Evolutionary conservation across 2,797 vertebrate species (phyloP), one percentile per base, ranked within the genome.

Genomic region (Bovichtus variegatus): DNA sequence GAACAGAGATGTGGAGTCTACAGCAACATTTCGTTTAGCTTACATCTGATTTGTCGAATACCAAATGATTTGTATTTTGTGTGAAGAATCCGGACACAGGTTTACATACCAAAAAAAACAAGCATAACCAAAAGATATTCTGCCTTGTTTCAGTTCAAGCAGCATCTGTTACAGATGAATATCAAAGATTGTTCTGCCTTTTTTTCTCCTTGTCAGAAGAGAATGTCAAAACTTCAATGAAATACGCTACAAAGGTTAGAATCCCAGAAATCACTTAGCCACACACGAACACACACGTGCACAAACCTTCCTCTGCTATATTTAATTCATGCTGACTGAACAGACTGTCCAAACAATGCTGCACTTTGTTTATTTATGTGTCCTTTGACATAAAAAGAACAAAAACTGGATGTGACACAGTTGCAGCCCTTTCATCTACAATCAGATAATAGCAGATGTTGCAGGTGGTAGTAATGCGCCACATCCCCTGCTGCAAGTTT

Each of bases 291-390:
- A 34, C 29, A 55, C 63, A 36, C n/a, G 49, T 29, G 57, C 23
- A 34, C 49, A 57, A 46, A 44, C 31, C 55, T 69, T 44, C 54
- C 29, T 27, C 62, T 76, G 71, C 46, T 67, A 71, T 83, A 77
- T 79, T 81, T 84, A 81, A 86, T 85, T 79, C 78, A 76, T 82
- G 74, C 53, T 74, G 66, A 74, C 72, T 60, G 68, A 80, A 77
- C 75, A 88, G 78, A 74, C 74, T 71, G 76, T 80, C 72, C 71
- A 80, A 80, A 82, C 43, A 23, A 66, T 63, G 74, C 57, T 68
- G 68, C 38, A 60, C 74, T 74, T 77, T 78, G 46, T 83, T 80
- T 74, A 73, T 78, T 70, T 29, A 67, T 76, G 31, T 65, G 64
- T 83, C 70, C 63, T 82, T 46, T 70, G 58, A 76, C 72, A 63